Evolutionary conservation across 2,113 vertebrate species (phyloP), one percentile per base, ranked within the genome.

Genomic region (Rhinopomastus cyanomelas): DNA sequence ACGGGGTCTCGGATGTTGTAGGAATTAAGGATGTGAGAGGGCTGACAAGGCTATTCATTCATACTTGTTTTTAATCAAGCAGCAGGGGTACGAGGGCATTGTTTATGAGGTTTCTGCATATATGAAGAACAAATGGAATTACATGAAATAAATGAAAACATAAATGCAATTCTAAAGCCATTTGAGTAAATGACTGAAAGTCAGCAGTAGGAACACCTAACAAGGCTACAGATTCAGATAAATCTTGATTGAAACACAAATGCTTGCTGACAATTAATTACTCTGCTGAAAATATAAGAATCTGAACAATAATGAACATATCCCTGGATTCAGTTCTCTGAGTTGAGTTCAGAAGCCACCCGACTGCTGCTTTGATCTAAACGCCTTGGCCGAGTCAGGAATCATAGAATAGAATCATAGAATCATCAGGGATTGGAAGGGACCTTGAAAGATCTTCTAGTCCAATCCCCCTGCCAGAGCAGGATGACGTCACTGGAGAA

Each of bases 1-100:
- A 96, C 95, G 94, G 65, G 27, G 16, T 96, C 96, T 92, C 82
- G 94, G 96, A 92, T 66, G 68, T 85, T 96, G 88, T 23, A 74
- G 69, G 85, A 95, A 95, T 95, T 96, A 95, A 62, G 27, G 88
- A 87, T 94, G 92, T 56, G 89, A 95, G 59, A 71, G 88, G 75
- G 95, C 2, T 21, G 69, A 51, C 86, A 78, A n/a, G 71, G 95
- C 86, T 91, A 87, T 73, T 57, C 56, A 89, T 85, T 96, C 93
- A 85, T 87, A 66, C 68, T 92, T 94, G 91, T 56, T 94, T 95
- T 88, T 75, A 62, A 95, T 77, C 85, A 92, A 64, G 44, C 59
- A 86, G 56, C 55, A 75, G 68, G 62, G 79, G 89, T 83, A 72
- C 57, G 85, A 94, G 90, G 61, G 69, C 62, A 92, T 30, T 39